Conservation (phyloP, 2,888 invertebrate species). For the Eucera pruinosa region DNA sequence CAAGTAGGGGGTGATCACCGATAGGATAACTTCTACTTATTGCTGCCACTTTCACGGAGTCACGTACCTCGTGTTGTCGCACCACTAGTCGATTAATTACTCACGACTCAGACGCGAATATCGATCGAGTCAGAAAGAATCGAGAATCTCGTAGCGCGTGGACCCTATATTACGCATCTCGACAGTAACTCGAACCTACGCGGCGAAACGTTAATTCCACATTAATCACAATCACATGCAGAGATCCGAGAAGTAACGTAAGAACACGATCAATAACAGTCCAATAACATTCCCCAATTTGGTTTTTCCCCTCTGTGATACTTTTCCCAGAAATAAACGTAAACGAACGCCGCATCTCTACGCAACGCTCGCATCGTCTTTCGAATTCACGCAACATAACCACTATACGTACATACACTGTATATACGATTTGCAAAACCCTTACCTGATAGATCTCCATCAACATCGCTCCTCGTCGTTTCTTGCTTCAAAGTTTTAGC, state of each 20-base stretch:
- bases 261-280: constrained; percentile 20
- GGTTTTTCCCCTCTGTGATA: too few relatives aligned
- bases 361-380: background rate
- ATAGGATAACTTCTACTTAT: constrained; percentile 15
- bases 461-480: constrained; percentile 46
- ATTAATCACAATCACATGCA: background rate
- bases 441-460: constrained; percentile 44
- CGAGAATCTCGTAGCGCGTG: background rate
- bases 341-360: constrained; percentile 17
- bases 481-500: background rate
- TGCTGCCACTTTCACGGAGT: constrained; percentile 1
- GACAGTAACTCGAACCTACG: too few relatives aligned
- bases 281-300: constrained; percentile 21
- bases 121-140: constrained; percentile 32
- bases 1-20: constrained; percentile 16
- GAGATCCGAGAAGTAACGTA: background rate
- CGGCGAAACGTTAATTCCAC: background rate
- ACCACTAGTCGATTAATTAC: constrained; percentile 26
- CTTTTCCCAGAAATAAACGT: constrained; percentile 19
- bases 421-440: background rate
- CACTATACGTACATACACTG: too few relatives aligned
- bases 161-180: background rate
- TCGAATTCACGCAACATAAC: background rate
- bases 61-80: constrained; percentile 10
- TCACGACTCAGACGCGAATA: constrained; percentile 19